Conservation (phyloP, 2,113 vertebrate species). For the Geothlypis trichas region DNA sequence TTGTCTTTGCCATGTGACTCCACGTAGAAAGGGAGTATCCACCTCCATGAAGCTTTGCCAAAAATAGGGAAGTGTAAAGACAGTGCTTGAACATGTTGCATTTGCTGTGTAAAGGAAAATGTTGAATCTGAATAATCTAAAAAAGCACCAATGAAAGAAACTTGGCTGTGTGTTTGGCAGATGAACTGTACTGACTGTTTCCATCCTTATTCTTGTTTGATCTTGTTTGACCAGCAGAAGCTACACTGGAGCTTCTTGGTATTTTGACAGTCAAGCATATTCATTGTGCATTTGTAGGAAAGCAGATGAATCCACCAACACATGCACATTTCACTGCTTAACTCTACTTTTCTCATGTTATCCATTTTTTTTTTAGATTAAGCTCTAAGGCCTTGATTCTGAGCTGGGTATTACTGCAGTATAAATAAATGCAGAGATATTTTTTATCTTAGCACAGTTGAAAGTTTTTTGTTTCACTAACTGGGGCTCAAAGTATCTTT, state of each 20-base stretch:
- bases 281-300: not conserved
- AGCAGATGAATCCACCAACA: not conserved
- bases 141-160: not conserved
- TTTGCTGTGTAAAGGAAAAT: not conserved
- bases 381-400: not conserved
- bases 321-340: not conserved
- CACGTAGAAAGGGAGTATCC: not conserved
- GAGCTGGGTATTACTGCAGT: not conserved
- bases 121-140: not conserved
- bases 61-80: not conserved
- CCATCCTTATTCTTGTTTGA: not conserved
- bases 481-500: not conserved
- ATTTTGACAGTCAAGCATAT: not conserved
- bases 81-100: not conserved
- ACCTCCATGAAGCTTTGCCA: not conserved
- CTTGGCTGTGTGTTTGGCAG: not conserved
- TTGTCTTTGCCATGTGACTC: not conserved
- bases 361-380: not conserved
- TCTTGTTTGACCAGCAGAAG: not conserved
- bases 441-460: not conserved
- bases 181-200: not conserved
- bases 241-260: not conserved
- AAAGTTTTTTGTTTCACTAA: slow-evolving; percentile 9
- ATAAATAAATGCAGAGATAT: not conserved
- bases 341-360: not conserved